These are phyloP conservation scores for Paraplagusia blochii DNA, from an alignment of 2,113 vertebrate species.

Conservation along the genomic window DNA sequence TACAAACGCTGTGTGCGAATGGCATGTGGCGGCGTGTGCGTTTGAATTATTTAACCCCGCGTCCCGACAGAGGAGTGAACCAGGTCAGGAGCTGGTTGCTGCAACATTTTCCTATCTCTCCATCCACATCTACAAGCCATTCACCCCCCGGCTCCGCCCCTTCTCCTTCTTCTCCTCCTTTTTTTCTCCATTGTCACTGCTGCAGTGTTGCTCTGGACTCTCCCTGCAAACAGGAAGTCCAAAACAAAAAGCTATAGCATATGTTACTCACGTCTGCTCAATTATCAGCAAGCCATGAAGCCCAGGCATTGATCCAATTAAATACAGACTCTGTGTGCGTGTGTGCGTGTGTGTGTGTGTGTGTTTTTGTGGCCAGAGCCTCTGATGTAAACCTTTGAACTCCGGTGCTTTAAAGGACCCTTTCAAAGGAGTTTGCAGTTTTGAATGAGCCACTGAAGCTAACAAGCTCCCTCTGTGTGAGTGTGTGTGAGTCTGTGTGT, in stretches of 20 bases:
- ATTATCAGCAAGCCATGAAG: slow-evolving; percentile 52
- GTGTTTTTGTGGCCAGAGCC: slow-evolving; percentile 13
- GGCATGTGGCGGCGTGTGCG: slow-evolving; percentile 56
- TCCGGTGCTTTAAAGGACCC: slow-evolving; percentile 48
- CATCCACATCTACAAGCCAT: slow-evolving; percentile 28
- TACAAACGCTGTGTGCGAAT: slow-evolving; percentile 43
- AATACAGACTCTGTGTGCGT: slow-evolving; percentile 38
- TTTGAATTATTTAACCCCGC: slow-evolving; percentile 69
- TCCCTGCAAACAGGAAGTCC: slow-evolving; percentile 58
- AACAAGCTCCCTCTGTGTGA: slow-evolving; percentile 48
- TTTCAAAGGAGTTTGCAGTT: slow-evolving; percentile 59
- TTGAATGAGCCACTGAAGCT: slow-evolving; percentile 50
- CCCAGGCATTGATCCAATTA: slow-evolving; percentile 67
- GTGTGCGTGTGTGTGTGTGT: slow-evolving; percentile 19
- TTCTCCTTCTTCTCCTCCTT: slow-evolving; percentile 1
- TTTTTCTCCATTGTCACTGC: background rate
- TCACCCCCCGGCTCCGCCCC: slow-evolving; percentile 22
- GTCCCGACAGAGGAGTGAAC: slow-evolving; percentile 72
- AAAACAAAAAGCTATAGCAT: slow-evolving; percentile 56
- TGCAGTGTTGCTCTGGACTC: slow-evolving; percentile 19
- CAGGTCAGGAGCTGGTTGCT: slow-evolving; percentile 72
- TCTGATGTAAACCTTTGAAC: slow-evolving; percentile 65
- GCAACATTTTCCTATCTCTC: slow-evolving; percentile 45
- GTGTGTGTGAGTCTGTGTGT: slow-evolving; percentile 19
- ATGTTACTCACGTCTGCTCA: slow-evolving; percentile 53